These are phyloP conservation scores for Zosterops pallidus DNA, from an alignment of 2,113 vertebrate species.

Conservation along the genomic window DNA sequence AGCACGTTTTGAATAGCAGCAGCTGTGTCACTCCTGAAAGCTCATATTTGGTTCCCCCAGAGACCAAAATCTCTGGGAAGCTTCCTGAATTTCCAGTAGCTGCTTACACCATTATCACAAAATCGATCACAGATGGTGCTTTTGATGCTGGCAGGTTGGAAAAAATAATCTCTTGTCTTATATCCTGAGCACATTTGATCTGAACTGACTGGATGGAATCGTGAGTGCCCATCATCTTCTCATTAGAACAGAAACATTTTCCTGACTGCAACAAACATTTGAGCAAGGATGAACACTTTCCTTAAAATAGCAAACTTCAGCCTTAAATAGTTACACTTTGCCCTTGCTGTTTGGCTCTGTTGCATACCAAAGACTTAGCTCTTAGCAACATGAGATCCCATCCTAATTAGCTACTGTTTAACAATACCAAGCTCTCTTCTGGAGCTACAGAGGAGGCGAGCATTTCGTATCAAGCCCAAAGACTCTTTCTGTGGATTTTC, in stretches of 20 bases:
- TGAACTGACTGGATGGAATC: background rate
- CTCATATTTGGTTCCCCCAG: background rate
- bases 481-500: background rate
- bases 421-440: constrained; percentile 73
- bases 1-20: background rate
- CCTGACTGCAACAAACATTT: background rate
- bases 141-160: constrained; percentile 12
- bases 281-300: background rate
- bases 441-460: constrained; percentile 43
- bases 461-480: background rate
- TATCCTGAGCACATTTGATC: constrained; percentile 32
- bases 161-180: constrained; percentile 26
- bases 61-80: background rate
- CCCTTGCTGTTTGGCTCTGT: constrained; percentile 49
- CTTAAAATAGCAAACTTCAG: constrained; percentile 56
- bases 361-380: constrained; percentile 68
- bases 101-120: constrained; percentile 21
- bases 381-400: constrained; percentile 74
- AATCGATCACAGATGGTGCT: constrained; percentile 32
- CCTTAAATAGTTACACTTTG: constrained; percentile 62
- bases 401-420: constrained; percentile 66
- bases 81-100: constrained; percentile 38
- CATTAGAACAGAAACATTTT: background rate
- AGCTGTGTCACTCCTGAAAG: background rate
- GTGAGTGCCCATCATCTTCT: background rate